Conservation (phyloP, 2,113 vertebrate genomes). For the Oncorhynchus tshawytscha region DNA sequence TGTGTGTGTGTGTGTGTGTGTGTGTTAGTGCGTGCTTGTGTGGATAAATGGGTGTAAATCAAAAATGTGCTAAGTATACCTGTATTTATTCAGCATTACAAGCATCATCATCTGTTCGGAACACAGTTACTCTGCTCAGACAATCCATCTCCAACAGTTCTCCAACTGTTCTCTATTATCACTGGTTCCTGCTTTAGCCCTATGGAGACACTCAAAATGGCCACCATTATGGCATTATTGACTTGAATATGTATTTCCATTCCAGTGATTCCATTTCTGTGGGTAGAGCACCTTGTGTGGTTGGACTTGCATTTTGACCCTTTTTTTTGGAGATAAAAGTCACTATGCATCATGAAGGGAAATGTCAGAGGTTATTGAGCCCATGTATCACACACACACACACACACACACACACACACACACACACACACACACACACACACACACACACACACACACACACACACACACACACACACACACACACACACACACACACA, state of each 20-base stretch:
- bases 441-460: slow-evolving; percentile 26
- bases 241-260: no score
- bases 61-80: neutral
- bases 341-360: slow-evolving; percentile 36
- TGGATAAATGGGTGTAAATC: slow-evolving; percentile 4
- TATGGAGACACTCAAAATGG: neutral
- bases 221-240: neutral
- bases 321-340: slow-evolving; percentile 58
- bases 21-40: neutral
- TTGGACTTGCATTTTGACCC: neutral
- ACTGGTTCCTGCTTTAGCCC: neutral
- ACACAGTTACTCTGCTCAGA: neutral
- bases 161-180: neutral
- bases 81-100: slow-evolving; percentile 2
- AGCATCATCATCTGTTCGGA: slow-evolving; percentile 9
- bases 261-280: no score
- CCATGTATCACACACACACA: neutral
- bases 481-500: neutral
- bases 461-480: neutral
- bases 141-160: neutral
- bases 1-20: neutral
- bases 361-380: slow-evolving; percentile 44
- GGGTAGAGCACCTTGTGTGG: neutral
- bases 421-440: neutral
- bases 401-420: neutral